A percentile compares a stretch with the other conserved stretches of the same genome.
These are phyloP conservation scores for Teleiodes luculella DNA, from an alignment of 2,888 invertebrate species.

Conservation along the genomic window DNA sequence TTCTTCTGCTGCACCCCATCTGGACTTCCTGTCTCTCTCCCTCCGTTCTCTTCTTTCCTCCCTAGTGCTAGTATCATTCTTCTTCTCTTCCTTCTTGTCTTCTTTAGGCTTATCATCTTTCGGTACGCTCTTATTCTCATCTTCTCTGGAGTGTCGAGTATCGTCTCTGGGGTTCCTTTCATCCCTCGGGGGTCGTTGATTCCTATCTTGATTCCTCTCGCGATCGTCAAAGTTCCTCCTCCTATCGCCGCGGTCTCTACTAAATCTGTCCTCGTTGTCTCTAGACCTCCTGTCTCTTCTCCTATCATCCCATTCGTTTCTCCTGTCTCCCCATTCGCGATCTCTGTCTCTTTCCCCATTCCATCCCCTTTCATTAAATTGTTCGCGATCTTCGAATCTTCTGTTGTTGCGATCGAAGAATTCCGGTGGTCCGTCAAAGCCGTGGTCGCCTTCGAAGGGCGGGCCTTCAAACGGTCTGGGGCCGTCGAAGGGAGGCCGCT, in stretches of 20 bases:
- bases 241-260: slow-evolving; percentile 36
- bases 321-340: slow-evolving; percentile 43
- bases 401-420: slow-evolving; percentile 63
- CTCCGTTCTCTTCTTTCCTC: slow-evolving; percentile 40
- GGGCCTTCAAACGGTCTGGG: slow-evolving; percentile 31
- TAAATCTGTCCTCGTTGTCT: slow-evolving; percentile 48
- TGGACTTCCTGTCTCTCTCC: slow-evolving; percentile 64
- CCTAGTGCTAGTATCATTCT: slow-evolving; percentile 9
- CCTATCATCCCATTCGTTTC: slow-evolving; percentile 55
- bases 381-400: slow-evolving; percentile 63
- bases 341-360: slow-evolving; percentile 51
- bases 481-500: slow-evolving; percentile 46
- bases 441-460: slow-evolving; percentile 31
- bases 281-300: slow-evolving; percentile 45
- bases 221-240: slow-evolving; percentile 46
- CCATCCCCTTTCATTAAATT: slow-evolving; percentile 58
- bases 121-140: slow-evolving; percentile 16
- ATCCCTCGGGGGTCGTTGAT: slow-evolving; percentile 14
- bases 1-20: slow-evolving; percentile 67
- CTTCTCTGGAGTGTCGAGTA: neutral
- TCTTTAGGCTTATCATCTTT: slow-evolving; percentile 10
- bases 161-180: slow-evolving; percentile 24
- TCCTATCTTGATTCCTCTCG: neutral
- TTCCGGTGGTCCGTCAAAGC: slow-evolving; percentile 53
- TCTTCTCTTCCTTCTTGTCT: slow-evolving; percentile 6